A percentile compares a stretch with the other conserved stretches of the same genome.
Evolutionary conservation across 2,113 vertebrate genomes (phyloP).

Genomic region (Pipra filicauda): DNA sequence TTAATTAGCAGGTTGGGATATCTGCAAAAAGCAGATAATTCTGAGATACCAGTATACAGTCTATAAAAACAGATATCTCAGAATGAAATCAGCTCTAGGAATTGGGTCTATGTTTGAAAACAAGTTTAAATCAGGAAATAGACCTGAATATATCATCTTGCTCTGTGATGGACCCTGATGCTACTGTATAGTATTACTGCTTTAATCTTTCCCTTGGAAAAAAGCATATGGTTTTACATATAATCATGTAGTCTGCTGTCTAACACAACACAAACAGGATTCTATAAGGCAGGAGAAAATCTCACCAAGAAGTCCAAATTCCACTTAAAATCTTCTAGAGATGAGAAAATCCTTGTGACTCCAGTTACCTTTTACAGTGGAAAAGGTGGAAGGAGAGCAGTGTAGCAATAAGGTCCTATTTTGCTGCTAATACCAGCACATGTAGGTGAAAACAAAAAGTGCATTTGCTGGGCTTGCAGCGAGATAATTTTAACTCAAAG

Average conservation of each 20-base stretch:
- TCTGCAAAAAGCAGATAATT: constrained; percentile 56
- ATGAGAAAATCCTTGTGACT: not conserved
- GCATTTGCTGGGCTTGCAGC: not conserved
- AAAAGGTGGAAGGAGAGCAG: not conserved
- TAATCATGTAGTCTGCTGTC: not conserved
- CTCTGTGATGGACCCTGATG: not conserved
- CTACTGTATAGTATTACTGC: not conserved
- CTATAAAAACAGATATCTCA: not conserved
- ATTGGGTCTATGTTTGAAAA: not conserved
- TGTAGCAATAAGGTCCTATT: not conserved
- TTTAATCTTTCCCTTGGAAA: not conserved
- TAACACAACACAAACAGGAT: not conserved
- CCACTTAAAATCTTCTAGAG: not conserved
- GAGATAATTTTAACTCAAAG: not conserved
- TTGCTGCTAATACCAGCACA: not conserved
- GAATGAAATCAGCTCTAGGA: not conserved
- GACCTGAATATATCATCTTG: not conserved
- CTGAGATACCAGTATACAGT: constrained; percentile 12
- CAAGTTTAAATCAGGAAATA: not conserved
- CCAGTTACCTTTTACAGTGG: not conserved
- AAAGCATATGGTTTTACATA: not conserved
- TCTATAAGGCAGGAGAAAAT: not conserved
- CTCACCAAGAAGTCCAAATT: not conserved
- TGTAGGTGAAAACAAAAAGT: not conserved
- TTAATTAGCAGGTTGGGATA: constrained; percentile 52